Base-by-base conservation (phyloP, 2,888 invertebrate genomes). In the Toxonevra muliebris region DNA sequence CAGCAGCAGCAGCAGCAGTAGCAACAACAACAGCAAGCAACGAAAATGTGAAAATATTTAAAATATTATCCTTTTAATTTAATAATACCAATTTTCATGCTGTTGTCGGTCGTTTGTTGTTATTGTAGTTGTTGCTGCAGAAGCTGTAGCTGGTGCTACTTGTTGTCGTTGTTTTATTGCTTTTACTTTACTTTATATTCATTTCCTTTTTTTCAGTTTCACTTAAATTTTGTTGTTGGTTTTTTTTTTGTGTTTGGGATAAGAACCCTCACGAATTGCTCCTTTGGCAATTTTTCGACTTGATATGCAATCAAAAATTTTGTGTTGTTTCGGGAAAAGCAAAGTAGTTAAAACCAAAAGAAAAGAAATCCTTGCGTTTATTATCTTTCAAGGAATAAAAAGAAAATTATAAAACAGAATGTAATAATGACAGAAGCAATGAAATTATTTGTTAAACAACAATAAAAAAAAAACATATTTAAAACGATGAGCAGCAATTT, bases 381-480 rank as follows among this genome's bases (percentile, higher is more conserved):
- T 77, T 77, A 74, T 77, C 73, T 15, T 30, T 59, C 50, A 72
- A 69, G 12, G 19, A 54, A 54, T 11, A 13, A 41, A 43, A 59
- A 15, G 4, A 53, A 30, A 30, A 30, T 30, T 30, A 30, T 30
- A 30, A 53, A 17, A 11, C 19, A 74, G 73, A 78, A 77, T 77
- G 77, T 80, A 79, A 77, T 79, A 79, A 79, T 79, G 78, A 79
- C 80, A 77, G 76, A 74, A 79, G 79, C 78, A 79, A 79, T 79
- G 77, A 79, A 79, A 79, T 76, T 75, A 79, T 79, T 79, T 68
- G 9, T 15, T 43, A 12, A 11, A 7, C 30, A 30, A 30, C 30
- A 30, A 30, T 4, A n/a, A 15, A 53, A 48, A 48, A 15, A n/a
- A n/a, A 48, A 59, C 11, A 59, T 12, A 17, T 43, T 12, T 15